A percentile compares a stretch with the other conserved stretches of the same genome.
Evolutionary conservation across 2,113 vertebrate genomes (phyloP).

Genomic region (Dicaeum eximium): DNA sequence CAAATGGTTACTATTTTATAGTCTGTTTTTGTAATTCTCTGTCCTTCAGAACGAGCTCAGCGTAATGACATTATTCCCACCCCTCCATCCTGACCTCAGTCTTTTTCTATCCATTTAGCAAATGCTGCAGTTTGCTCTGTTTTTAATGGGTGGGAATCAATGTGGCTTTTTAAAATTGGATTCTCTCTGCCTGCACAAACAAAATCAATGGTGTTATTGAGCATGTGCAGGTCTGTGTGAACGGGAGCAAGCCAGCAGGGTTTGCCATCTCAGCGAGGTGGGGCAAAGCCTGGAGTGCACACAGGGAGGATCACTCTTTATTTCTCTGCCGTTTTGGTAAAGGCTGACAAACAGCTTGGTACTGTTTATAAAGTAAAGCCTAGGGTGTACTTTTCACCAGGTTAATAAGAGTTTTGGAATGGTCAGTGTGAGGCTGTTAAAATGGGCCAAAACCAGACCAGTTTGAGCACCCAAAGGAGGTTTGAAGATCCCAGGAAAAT

Average conservation of each 20-base stretch:
- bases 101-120: conserved; percentile 56
- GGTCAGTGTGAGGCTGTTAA: background rate
- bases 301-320: background rate
- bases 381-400: background rate
- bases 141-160: conserved; percentile 60
- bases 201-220: conserved; percentile 63
- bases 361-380: background rate
- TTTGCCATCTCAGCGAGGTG: conserved; percentile 16
- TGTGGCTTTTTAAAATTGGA: conserved; percentile 62
- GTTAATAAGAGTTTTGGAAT: background rate
- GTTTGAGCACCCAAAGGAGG: background rate
- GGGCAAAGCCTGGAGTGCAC: background rate
- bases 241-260: background rate
- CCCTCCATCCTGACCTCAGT: conserved; percentile 20
- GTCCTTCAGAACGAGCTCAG: background rate
- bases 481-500: background rate
- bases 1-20: background rate
- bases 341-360: background rate
- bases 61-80: conserved; percentile 32
- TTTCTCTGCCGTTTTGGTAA: background rate
- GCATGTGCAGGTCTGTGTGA: conserved; percentile 53
- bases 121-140: conserved; percentile 41
- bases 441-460: background rate
- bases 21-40: background rate
- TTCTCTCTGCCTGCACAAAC: conserved; percentile 57